Conservation (phyloP, 2,113 vertebrate genomes). For the Piaya cayana region DNA sequence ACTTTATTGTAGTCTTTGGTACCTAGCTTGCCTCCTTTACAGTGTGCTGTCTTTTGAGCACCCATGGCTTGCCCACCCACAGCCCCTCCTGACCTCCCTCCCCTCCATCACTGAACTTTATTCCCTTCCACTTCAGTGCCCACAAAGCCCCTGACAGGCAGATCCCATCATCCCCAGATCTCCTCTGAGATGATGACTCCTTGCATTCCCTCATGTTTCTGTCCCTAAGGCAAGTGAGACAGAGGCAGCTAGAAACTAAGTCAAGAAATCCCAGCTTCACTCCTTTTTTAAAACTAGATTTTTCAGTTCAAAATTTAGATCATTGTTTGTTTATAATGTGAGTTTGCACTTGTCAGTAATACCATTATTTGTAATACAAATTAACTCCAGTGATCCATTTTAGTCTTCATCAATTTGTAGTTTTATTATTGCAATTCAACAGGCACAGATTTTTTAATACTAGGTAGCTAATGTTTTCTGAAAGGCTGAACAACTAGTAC, state of each 20-base stretch:
- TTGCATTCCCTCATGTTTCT: background rate
- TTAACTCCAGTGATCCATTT: background rate
- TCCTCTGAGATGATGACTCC: background rate
- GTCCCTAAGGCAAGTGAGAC: background rate
- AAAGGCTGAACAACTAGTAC: slow-evolving; percentile 27
- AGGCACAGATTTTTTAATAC: background rate
- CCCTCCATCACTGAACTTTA: background rate
- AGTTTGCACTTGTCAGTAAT: background rate
- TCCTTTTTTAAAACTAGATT: background rate
- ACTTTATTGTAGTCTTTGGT: background rate
- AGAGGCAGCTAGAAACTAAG: background rate
- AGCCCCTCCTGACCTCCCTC: background rate
- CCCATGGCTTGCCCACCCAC: background rate
- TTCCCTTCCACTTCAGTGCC: background rate
- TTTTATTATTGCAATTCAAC: background rate
- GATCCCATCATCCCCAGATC: background rate
- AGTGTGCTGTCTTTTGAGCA: background rate
- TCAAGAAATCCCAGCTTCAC: background rate
- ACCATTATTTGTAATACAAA: background rate
- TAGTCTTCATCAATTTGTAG: background rate
- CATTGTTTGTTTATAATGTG: background rate
- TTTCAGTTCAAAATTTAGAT: background rate
- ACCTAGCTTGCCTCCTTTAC: background rate
- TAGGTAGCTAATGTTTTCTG: slow-evolving; percentile 21
- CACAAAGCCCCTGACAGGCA: background rate